These are phyloP conservation scores for Ageneiosus marmoratus DNA, from an alignment of 2,113 vertebrate species.

Conservation along the genomic window DNA sequence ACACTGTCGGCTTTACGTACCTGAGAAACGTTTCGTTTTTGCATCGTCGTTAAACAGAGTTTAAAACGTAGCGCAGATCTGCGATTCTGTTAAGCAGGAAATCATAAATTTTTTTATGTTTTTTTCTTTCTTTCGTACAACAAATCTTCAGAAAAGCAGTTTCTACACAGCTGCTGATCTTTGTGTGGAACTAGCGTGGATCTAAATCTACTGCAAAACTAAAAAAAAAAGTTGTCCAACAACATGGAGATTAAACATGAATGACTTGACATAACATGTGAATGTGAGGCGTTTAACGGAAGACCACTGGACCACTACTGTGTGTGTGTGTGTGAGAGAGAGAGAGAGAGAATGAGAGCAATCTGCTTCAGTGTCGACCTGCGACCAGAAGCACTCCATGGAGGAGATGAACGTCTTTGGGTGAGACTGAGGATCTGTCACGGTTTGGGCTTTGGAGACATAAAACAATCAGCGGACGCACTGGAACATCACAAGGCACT, in stretches of 20 bases:
- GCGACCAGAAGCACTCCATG: conserved; percentile 38
- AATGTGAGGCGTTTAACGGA: conserved; percentile 19
- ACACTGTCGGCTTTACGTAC: conserved; percentile 41
- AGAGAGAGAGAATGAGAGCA: neutral
- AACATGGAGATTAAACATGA: too few species aligned
- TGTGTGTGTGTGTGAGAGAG: neutral
- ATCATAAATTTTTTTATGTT: too few species aligned
- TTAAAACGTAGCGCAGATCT: neutral
- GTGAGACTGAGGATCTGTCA: conserved; percentile 12
- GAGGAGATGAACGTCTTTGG: conserved; percentile 29
- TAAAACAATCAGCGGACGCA: conserved; percentile 9
- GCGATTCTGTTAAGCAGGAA: neutral
- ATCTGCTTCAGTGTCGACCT: conserved; percentile 43
- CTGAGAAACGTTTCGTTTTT: conserved; percentile 41
- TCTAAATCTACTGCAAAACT: neutral
- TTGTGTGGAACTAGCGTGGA: neutral
- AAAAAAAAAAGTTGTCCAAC: too few species aligned
- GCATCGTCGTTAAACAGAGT: conserved; percentile 9
- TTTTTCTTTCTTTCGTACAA: too few species aligned
- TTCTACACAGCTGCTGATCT: neutral
- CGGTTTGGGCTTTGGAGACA: conserved; percentile 26
- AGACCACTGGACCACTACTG: neutral
- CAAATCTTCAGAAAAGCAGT: too few species aligned
- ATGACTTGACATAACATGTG: too few species aligned
- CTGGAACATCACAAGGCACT: conserved; percentile 57